These are phyloP conservation scores for Pristionchus arcanus DNA, from an alignment of 2,888 invertebrate genomes.

Conservation along the genomic window DNA sequence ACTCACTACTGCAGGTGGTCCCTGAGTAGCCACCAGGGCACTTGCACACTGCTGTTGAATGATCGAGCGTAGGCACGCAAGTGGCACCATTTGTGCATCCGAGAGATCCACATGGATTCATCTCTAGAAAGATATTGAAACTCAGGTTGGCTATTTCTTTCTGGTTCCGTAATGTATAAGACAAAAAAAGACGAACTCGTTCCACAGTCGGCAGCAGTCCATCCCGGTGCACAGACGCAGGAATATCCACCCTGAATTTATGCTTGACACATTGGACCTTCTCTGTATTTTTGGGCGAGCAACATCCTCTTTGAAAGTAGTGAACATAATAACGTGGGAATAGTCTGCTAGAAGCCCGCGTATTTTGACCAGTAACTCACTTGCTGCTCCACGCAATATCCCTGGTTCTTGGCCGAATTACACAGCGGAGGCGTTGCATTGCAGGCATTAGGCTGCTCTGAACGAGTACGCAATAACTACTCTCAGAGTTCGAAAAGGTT, in stretches of 20 bases:
- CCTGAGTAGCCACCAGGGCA: conserved; percentile 8
- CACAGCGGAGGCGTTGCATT: neutral
- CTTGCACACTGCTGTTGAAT: neutral
- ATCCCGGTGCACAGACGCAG: neutral
- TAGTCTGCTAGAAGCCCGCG: too few relatives aligned
- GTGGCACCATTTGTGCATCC: neutral
- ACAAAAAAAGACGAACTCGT: neutral
- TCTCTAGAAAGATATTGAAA: neutral
- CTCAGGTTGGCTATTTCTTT: neutral
- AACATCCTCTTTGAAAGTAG: too few relatives aligned
- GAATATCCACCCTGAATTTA: neutral
- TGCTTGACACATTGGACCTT: too few relatives aligned
- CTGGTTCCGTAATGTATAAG: neutral
- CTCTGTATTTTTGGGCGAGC: too few relatives aligned
- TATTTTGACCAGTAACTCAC: neutral
- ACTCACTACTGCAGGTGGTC: neutral
- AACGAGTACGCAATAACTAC: neutral
- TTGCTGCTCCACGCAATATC: conserved; percentile 21
- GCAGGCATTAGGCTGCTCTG: conserved; percentile 2
- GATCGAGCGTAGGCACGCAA: neutral
- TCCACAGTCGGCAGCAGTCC: neutral
- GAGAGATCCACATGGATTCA: neutral
- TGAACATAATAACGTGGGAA: too few relatives aligned
- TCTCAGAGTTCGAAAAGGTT: too few relatives aligned
- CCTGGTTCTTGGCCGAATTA: neutral